Base-by-base conservation (phyloP, 2,113 vertebrate genomes). In the Ctenodactylus gundi region DNA sequence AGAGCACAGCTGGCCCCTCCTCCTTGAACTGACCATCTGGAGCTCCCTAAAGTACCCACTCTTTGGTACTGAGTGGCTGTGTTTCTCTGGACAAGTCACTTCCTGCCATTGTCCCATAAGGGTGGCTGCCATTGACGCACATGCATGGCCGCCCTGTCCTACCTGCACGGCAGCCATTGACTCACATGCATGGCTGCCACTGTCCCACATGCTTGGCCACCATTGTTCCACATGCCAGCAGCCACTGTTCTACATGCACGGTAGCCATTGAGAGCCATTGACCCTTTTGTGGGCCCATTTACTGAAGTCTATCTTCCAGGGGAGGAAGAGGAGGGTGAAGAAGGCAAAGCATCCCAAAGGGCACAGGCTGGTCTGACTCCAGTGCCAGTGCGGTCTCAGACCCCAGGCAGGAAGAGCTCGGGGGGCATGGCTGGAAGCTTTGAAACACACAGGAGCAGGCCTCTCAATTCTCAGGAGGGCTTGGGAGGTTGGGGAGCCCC, bases 361-460 rank as follows among this genome's bases (percentile, higher is more conserved):
- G 18, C 44, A 34, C 23, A 0, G 0, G 17, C 41, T 53, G 14
- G 53, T 31, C 12, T 14, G 67, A 73, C 23, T 76, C 55, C 55
- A n/a, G 2, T 6, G 1, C 51, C 15, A 1, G 0, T 0, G 11
- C 15, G 8, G 17, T 6, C 49, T n/a, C 77, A 34, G 36, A 2
- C n/a, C 76, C 49, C 3, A 1, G 15, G 68, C 27, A 55, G n/a
- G n/a, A n/a, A n/a, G n/a, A n/a, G n/a, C n/a, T n/a, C n/a, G n/a
- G n/a, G n/a, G n/a, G n/a, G n/a, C n/a, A n/a, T n/a, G n/a, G n/a
- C n/a, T n/a, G n/a, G 17, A 53, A 39, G 15, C 29, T 27, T 29
- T 3, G 0, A 0, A 31, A 23, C 46, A 6, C 10, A 49, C 77
- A 36, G 53, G 25, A 44, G 62, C 23, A 15, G 72, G 34, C 36